Evolutionary conservation across 2,113 vertebrate species (phyloP), one percentile per base, ranked within the genome.

Genomic region (Bubalus kerabau): DNA sequence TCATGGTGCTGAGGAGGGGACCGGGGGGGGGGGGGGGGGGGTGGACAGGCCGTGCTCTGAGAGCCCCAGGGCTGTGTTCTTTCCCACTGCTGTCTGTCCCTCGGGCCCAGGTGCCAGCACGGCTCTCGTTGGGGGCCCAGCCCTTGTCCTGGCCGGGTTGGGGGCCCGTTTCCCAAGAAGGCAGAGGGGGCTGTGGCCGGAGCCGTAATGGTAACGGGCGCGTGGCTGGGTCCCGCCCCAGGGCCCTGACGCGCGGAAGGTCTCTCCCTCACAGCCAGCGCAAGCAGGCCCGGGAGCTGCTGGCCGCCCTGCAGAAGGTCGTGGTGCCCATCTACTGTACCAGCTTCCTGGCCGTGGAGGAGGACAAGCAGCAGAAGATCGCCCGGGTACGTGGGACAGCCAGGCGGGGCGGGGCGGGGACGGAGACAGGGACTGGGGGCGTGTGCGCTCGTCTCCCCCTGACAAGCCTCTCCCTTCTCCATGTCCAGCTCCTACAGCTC

Each of bases 301-400:
- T 99, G 98, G 99, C 99, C 8, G 99, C 99, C 1, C 97, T 99
- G n/a, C 99, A 99, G 98, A 99, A 99, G 97, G 99, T 99, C 28
- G 99, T 99, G 74, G 99, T 99, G 87, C 99, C 99, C 84, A 99
- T 99, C 95, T 99, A 99, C 98, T 99, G 99, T 97, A 99, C 99
- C 97, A 99, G 99, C 98, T 99, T 99, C 95, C 98, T 99, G 90
- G 99, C 99, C 0, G 99, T 99, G 95, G 99, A 99, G 97, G 99
- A 99, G 84, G 99, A 99, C 96, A 99, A 99, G 90, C 99, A 99
- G 95, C 99, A 99, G 98, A 99, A 99, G 97, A 99, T 99, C 23
- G 99, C 99, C 54, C 98, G 99, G 98, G 99, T 99, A 97, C 90
- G 97, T 94, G 62, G 21, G 24, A 24, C 17, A 1, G 81, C 40